These are phyloP conservation scores for Rhinichthys osculus DNA, from an alignment of 2,797 vertebrate species.

Conservation along the genomic window DNA sequence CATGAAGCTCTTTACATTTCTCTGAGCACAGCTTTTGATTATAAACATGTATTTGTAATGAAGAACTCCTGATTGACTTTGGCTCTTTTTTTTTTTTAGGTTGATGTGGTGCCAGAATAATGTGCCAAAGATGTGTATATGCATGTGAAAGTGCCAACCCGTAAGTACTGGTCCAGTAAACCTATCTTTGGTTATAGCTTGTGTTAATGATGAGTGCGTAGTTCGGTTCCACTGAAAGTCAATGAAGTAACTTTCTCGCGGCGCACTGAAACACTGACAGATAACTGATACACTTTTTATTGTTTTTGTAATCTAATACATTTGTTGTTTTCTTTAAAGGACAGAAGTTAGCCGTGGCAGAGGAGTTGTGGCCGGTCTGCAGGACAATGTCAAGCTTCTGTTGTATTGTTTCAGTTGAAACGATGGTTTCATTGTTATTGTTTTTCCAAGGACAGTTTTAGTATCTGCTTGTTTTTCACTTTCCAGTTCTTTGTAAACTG, in stretches of 20 bases:
- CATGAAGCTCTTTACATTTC: constrained; percentile 68
- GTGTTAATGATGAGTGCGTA: constrained; percentile 76
- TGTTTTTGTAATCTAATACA: neutral
- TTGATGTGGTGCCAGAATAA: neutral
- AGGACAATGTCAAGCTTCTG: neutral
- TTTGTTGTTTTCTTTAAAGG: constrained; percentile 1
- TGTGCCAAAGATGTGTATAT: neutral
- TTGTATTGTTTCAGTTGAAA: neutral
- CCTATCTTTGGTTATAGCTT: constrained; percentile 3
- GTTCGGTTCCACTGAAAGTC: constrained; percentile 76
- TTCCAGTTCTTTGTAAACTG: neutral
- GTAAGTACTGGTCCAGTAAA: constrained; percentile 9
- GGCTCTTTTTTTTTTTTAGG: constrained; percentile 26
- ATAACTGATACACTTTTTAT: constrained; percentile 31
- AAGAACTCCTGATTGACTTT: neutral
- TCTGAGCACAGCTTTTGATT: constrained; percentile 69
- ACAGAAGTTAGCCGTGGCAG: neutral
- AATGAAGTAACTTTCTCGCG: constrained; percentile 78
- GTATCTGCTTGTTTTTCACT: neutral
- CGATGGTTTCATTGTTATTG: neutral
- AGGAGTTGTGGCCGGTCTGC: neutral
- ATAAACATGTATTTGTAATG: neutral
- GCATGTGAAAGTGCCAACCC: neutral
- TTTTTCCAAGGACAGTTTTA: neutral
- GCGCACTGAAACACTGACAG: constrained; percentile 78